Conservation (phyloP, 2,797 vertebrate species). For the Dromococcyx pavoninus region DNA sequence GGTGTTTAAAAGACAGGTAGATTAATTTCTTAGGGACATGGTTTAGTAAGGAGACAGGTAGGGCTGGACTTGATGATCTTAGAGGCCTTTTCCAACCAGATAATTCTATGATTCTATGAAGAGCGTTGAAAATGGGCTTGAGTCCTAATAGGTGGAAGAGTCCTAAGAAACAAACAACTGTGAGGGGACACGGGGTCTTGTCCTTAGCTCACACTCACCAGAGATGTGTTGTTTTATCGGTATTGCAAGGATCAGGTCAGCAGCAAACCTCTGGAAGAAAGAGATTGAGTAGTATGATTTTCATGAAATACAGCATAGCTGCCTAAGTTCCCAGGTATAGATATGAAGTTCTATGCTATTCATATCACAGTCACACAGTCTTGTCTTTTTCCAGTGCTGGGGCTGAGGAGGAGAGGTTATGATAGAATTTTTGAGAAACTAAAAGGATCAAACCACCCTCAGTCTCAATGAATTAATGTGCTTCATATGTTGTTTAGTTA, state of each 20-base stretch:
- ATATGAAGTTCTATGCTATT: background rate
- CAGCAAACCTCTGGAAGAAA: background rate
- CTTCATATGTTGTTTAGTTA: background rate
- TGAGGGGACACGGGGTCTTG: background rate
- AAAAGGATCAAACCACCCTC: background rate
- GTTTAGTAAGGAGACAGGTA: no score
- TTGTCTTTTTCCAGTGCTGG: background rate
- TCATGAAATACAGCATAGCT: background rate
- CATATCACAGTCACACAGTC: background rate
- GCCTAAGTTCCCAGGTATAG: background rate
- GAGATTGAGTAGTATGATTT: background rate
- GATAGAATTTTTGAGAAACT: background rate
- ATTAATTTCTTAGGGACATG: no score
- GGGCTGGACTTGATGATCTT: no score
- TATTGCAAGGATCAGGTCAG: background rate
- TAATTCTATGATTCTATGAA: no score
- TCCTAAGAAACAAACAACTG: background rate
- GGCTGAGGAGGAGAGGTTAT: background rate
- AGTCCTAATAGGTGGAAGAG: background rate
- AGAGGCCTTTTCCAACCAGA: no score
- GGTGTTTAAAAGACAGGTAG: no score
- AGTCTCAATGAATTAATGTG: background rate
- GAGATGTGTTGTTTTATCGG: rapidly evolving
- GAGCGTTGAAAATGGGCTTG: background rate
- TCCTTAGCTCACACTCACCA: background rate